Percentiles rank a stretch among this genome's conserved stretches.
phyloP scores from a whole-genome alignment of 2,113 vertebrate genomes.

The Trematocara variabile region DNA sequence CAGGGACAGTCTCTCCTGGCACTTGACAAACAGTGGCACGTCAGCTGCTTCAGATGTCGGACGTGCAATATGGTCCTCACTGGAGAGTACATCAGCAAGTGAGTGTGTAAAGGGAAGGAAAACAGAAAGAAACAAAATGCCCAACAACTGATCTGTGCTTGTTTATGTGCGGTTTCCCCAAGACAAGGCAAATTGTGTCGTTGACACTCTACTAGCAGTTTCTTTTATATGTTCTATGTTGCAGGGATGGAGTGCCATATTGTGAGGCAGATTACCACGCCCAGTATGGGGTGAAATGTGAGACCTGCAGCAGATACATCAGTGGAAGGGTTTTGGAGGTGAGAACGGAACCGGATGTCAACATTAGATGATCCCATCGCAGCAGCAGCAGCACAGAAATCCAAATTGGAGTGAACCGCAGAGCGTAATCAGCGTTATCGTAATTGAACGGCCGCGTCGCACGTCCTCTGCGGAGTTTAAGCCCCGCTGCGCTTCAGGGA shows the following conservation, averaged over 20 bases:
- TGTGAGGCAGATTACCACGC: conserved; percentile 96
- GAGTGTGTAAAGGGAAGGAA: conserved; percentile 50
- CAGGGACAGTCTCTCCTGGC: conserved; percentile 96
- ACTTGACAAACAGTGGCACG: conserved; percentile 97
- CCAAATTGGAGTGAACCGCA: not conserved
- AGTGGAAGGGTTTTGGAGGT: conserved; percentile 97
- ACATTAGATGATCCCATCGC: not conserved
- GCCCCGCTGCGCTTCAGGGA: conserved; percentile 11
- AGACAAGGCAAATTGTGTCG: not conserved
- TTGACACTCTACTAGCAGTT: not conserved
- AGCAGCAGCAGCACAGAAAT: not conserved
- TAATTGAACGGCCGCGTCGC: conserved; percentile 6
- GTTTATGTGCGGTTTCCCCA: not conserved
- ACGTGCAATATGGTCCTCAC: conserved; percentile 93
- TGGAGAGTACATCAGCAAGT: conserved; percentile 99
- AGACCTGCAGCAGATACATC: conserved; percentile 95
- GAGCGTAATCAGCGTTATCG: conserved; percentile 27
- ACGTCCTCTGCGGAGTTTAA: conserved; percentile 17
- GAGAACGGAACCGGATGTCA: conserved; percentile 57
- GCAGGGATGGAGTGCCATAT: conserved; percentile 91
- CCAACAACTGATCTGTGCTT: not conserved
- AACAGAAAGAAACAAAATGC: not conserved
- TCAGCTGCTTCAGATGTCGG: conserved; percentile 98
- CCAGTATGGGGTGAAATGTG: conserved; percentile 96
- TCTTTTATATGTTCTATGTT: conserved; percentile 23